Percentiles rank a stretch among this genome's conserved stretches.
phyloP scores from a whole-genome alignment of 2,888 invertebrate genomes.

The Allophyes oxyacanthae region DNA sequence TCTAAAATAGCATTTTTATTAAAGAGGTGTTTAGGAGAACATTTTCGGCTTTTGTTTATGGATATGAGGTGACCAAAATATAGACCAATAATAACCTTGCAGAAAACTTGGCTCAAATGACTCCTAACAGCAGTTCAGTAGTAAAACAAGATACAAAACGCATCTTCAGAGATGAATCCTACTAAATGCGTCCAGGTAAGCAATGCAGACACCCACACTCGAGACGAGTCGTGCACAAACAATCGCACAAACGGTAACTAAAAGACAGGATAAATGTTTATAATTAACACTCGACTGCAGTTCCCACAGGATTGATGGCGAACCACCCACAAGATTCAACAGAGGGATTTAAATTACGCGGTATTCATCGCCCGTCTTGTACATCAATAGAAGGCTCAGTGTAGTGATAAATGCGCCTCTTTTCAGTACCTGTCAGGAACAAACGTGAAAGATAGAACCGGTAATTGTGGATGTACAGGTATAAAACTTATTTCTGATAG shows the following conservation, averaged over 20 bases:
- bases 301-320: slow-evolving; percentile 71
- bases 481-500: slow-evolving; percentile 52
- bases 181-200: slow-evolving; percentile 35
- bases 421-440: slow-evolving; percentile 73
- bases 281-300: slow-evolving; percentile 70
- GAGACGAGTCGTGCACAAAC: slow-evolving; percentile 50
- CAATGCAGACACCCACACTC: slow-evolving; percentile 47
- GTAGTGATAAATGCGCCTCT: slow-evolving; percentile 80
- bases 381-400: slow-evolving; percentile 72
- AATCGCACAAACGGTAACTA: slow-evolving; percentile 59
- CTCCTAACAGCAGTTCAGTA: slow-evolving; percentile 6
- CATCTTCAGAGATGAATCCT: slow-evolving; percentile 28
- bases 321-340: slow-evolving; percentile 74
- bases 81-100: no score
- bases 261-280: slow-evolving; percentile 68
- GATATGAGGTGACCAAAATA: no score
- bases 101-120: slow-evolving; percentile 10
- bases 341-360: slow-evolving; percentile 77
- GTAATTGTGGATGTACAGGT: slow-evolving; percentile 66
- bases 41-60: no score
- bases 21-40: no score
- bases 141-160: slow-evolving; percentile 36
- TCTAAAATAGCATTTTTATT: no score
- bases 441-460: slow-evolving; percentile 71
- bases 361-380: slow-evolving; percentile 76